Evolutionary conservation across 2,113 vertebrate genomes (phyloP), one percentile per base, ranked within the genome.

Genomic region (Gobio gobio): DNA sequence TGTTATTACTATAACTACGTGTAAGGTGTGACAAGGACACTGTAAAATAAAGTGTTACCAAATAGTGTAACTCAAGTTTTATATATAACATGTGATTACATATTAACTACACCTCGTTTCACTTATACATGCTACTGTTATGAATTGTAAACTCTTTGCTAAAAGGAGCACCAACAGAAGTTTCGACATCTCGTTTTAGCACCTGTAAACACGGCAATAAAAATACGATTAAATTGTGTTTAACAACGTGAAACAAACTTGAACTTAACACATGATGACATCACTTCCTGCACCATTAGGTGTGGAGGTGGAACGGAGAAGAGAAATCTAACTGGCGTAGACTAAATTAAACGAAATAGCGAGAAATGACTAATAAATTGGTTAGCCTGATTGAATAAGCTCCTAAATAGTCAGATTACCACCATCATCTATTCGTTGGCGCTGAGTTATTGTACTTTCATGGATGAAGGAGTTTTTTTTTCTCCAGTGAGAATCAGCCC

Each of bases 361-460:
- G 33, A 63, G 82, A 86, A 58, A 63, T 85, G 82, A n/a, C 22
- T 90, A 72, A 90, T 83, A 85, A 84, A 86, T 85, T 66, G 86
- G 83, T 75, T 78, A 73, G 29, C 12, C 84, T 79, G 81, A 63
- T 70, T 78, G 36, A 73, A 83, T 80, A 20, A 75, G 78, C 14
- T 45, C 58, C 66, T 72, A 82, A 89, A 83, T 86, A 86, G 84
- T 86, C 70, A 89, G 91, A 94, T 94, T 95, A 97, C 94, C 95
- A 95, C 83, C 87, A 83, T 89, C 87, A 82, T 56, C 72, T 86
- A 90, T 75, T 91, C 96, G 92, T 86, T 85, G 94, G 94, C 93
- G 94, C 94, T 93, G 94, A 95, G 94, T 95, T 94, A 95, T 97
- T 97, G 97, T 94, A 94, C 96, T 95, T 96, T 95, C 96, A 97